These are phyloP conservation scores for Capitulum mitella DNA, from an alignment of 2,888 invertebrate genomes.

Conservation along the genomic window DNA sequence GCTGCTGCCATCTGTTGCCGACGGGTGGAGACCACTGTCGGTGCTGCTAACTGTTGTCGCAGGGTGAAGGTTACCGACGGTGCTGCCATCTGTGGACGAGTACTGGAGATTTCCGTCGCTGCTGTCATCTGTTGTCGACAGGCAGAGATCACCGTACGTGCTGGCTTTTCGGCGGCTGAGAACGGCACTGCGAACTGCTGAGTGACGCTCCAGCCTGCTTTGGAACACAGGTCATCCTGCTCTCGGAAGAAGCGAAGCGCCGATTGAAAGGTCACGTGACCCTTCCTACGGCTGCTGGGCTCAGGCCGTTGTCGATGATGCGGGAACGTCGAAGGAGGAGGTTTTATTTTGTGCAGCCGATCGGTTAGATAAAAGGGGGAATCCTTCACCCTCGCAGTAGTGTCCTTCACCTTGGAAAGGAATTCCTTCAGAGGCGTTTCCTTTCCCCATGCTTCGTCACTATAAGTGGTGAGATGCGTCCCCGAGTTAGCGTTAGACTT, in stretches of 20 bases:
- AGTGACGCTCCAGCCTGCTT: neutral
- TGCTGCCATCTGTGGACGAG: neutral
- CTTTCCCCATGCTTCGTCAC: no score
- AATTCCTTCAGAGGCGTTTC: neutral
- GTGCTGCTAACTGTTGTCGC: no score
- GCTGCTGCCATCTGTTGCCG: no score
- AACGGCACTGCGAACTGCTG: neutral
- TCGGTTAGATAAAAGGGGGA: neutral
- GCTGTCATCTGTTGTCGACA: neutral
- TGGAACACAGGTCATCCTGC: no score
- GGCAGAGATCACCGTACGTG: neutral
- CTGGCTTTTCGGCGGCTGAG: neutral
- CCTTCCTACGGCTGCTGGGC: neutral
- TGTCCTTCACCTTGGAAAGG: conserved; percentile 7
- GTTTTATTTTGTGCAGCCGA: neutral
- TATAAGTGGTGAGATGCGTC: no score
- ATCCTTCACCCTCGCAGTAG: neutral
- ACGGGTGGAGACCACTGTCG: no score
- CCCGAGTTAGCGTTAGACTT: no score
- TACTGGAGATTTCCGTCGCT: neutral
- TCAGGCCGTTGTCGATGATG: neutral
- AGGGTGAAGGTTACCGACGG: no score
- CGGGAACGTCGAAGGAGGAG: neutral
- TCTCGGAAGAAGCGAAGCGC: neutral
- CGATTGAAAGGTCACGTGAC: neutral